Evolutionary conservation across 2,113 vertebrate genomes (phyloP), one percentile per base, ranked within the genome.

Genomic region (Periophthalmodon schlosseri): DNA sequence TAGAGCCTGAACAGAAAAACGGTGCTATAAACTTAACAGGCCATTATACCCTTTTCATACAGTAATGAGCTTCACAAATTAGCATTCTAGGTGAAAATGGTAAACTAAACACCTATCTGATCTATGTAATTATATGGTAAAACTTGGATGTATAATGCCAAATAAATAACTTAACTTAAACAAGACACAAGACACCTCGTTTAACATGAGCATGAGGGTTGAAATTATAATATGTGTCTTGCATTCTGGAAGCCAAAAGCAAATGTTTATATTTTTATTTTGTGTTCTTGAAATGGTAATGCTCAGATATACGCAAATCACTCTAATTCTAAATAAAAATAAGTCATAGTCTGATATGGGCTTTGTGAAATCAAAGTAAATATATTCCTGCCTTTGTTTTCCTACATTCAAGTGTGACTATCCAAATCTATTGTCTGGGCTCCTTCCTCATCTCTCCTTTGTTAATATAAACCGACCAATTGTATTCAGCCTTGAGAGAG

Each of bases 351-450:
- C 9, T 10, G 39, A 20, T 20, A 18, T 52, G 18, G 50, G 50
- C 50, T 5, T 16, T 20, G 18, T 52, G 4, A 16, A 20, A 18
- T 52, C 50, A 52, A 20, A 52, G 6, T 20, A 52, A 52, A 52
- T 20, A 20, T 52, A 20, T 52, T 20, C 16, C 50, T 52, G 16
- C 4, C 2, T 52, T 6, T 52, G 2, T 52, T 52, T 20, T 21
- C 9, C 54, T 21, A 57, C n/a, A 57, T 10, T 21, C 18, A 60
- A 11, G 57, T 33, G 57, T 28, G 23, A 28, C 13, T 28, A 60
- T 28, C 57, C 57, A 60, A 24, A 60, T 13, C 33, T 20, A 39
- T 65, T 65, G 63, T 65, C 63, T 65, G 33, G 9, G 63, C 63
- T n/a, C 63, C 1, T 44, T 39, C 8, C 34, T 63, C 24, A 34